Evolutionary conservation across 2,113 vertebrate genomes (phyloP).

Genomic region (Notarius quadriscutis): DNA sequence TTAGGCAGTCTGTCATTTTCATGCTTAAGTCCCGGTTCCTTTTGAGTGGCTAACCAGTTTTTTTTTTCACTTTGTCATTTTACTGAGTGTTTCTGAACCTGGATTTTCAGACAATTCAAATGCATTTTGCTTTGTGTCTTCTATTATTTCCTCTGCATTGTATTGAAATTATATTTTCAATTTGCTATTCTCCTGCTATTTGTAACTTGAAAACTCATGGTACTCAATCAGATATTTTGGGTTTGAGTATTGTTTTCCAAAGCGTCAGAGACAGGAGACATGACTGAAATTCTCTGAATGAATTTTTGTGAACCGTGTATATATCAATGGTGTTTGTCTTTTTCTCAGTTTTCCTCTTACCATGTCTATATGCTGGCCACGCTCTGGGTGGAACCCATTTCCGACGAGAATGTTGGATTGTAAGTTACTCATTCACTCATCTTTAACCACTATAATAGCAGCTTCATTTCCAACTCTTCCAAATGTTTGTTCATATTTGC

Average conservation of each 20-base stretch:
- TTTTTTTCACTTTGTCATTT: not conserved
- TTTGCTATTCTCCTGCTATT: not conserved
- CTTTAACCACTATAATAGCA: not conserved
- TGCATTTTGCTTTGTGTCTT: not conserved
- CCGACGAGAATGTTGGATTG: conserved; percentile 81
- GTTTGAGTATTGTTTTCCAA: not conserved
- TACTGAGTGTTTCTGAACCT: not conserved
- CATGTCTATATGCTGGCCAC: conserved; percentile 87
- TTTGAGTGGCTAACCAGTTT: not conserved
- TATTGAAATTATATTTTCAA: not conserved
- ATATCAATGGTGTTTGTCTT: conserved; percentile 32
- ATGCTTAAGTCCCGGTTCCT: not conserved
- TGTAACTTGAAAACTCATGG: not conserved
- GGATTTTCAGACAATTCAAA: not conserved
- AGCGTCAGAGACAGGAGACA: not conserved
- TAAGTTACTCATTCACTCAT: conserved; percentile 73
- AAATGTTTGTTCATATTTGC: not conserved
- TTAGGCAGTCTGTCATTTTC: conserved; percentile 1
- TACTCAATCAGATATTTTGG: not conserved
- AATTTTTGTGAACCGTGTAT: conserved; percentile 5
- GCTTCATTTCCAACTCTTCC: not conserved
- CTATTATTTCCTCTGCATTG: not conserved
- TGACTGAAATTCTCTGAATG: not conserved
- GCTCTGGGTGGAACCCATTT: conserved; percentile 90
- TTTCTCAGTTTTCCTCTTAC: conserved; percentile 87